A percentile compares a stretch with the other conserved stretches of the same genome.
Evolutionary conservation across 2,797 vertebrate genomes (phyloP).

Genomic region (Coregonus sp.): DNA sequence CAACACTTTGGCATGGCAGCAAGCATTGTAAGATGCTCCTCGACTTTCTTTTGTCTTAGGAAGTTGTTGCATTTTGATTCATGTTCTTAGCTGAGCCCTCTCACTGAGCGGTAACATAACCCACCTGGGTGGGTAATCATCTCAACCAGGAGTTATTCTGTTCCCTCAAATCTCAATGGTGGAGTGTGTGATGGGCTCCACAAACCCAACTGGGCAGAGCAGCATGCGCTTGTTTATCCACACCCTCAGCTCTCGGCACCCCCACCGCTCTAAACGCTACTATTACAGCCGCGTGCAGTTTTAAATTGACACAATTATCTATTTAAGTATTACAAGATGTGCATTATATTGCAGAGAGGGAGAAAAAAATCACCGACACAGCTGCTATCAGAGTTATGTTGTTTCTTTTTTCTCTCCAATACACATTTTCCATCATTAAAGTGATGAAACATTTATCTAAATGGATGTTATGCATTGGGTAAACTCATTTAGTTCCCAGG

Average conservation of each 20-base stretch:
- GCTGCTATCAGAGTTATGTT: constrained; percentile 63
- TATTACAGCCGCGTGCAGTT: constrained; percentile 73
- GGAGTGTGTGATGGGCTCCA: constrained; percentile 69
- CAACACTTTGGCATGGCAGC: constrained; percentile 27
- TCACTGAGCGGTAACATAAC: constrained; percentile 65
- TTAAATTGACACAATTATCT: constrained; percentile 79
- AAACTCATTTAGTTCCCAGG: constrained; percentile 80
- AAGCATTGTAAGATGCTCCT: constrained; percentile 49
- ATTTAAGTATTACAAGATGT: constrained; percentile 75
- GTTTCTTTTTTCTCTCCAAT: constrained; percentile 49
- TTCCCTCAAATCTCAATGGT: constrained; percentile 69
- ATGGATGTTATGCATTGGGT: constrained; percentile 77
- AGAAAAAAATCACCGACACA: constrained; percentile 47
- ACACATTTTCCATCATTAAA: constrained; percentile 72
- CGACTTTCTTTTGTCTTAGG: constrained; percentile 55
- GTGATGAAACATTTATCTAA: constrained; percentile 79
- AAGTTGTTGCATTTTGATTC: constrained; percentile 69
- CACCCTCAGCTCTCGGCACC: constrained; percentile 62
- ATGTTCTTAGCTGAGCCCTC: constrained; percentile 56
- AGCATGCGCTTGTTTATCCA: constrained; percentile 73
- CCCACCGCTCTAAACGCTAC: constrained; percentile 74
- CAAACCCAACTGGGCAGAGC: constrained; percentile 64
- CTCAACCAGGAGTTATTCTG: constrained; percentile 68
- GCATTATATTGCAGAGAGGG: constrained; percentile 57
- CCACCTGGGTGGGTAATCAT: constrained; percentile 75